These are phyloP conservation scores for Diarsia rubi DNA, from an alignment of 2,888 invertebrate species.

Conservation along the genomic window DNA sequence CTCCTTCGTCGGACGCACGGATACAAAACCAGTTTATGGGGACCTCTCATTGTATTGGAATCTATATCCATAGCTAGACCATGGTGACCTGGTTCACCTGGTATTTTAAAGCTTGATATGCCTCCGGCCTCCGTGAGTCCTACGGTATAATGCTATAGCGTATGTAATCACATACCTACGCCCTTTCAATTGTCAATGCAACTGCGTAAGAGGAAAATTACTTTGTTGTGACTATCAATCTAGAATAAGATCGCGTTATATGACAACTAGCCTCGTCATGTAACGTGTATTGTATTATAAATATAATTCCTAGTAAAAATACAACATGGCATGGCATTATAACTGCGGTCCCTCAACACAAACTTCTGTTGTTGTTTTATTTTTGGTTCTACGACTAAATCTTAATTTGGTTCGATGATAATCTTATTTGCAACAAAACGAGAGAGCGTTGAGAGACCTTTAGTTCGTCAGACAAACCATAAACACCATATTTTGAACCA, in stretches of 20 bases:
- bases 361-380: background rate
- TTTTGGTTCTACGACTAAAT: no score
- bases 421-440: no score
- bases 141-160: slow-evolving; percentile 17
- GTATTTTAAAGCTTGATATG: no score
- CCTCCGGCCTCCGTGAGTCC: no score
- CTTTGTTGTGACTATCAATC: slow-evolving; percentile 45
- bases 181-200: slow-evolving; percentile 54
- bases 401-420: no score
- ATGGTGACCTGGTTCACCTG: no score
- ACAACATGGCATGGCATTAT: background rate
- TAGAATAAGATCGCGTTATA: slow-evolving; percentile 45
- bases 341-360: background rate
- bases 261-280: slow-evolving; percentile 3
- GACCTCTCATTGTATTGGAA: no score
- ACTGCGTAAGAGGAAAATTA: slow-evolving; percentile 64
- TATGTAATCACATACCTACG: slow-evolving; percentile 25
- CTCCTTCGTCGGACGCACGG: slow-evolving; percentile 20
- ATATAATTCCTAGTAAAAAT: background rate
- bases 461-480: no score
- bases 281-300: background rate
- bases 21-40: no score
- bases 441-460: no score
- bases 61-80: no score
- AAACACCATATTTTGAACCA: no score